These are phyloP conservation scores for Drosophila simulans DNA, from an alignment of 1,140 invertebrate genomes.

Conservation along the genomic window DNA sequence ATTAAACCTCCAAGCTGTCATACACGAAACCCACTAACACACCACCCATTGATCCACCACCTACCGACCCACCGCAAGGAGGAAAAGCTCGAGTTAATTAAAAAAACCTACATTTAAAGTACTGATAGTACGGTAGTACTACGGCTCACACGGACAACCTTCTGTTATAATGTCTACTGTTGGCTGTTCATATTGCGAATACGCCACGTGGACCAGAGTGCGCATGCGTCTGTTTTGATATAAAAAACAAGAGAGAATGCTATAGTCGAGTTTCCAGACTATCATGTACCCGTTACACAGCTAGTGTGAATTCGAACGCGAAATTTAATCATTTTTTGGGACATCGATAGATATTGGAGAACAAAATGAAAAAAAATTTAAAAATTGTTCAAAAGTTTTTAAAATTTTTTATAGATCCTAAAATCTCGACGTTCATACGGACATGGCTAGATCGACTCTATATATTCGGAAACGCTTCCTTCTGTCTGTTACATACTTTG, in stretches of 20 bases:
- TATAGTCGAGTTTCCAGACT: too few relatives aligned
- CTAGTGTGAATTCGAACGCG: too few relatives aligned
- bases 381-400: too few relatives aligned
- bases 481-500: too few relatives aligned
- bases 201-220: conserved; percentile 40
- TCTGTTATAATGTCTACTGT: not conserved
- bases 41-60: not conserved
- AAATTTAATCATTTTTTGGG: too few relatives aligned
- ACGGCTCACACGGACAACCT: conserved; percentile 14
- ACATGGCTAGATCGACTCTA: too few relatives aligned
- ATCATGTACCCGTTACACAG: too few relatives aligned
- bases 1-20: conserved; percentile 5
- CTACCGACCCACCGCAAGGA: conserved; percentile 8
- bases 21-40: conserved; percentile 1
- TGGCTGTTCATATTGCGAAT: conserved; percentile 21
- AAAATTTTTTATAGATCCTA: too few relatives aligned
- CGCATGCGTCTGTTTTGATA: conserved; percentile 52
- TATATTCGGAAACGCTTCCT: too few relatives aligned
- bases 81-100: not conserved
- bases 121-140: conserved; percentile 31
- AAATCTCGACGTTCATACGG: too few relatives aligned
- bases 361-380: too few relatives aligned
- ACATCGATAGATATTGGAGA: too few relatives aligned
- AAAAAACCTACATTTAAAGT: conserved; percentile 10
- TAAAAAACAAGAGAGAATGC: conserved; percentile 26